Base-by-base conservation (phyloP, 2,797 vertebrate genomes). In the Sparidentex hasta region DNA sequence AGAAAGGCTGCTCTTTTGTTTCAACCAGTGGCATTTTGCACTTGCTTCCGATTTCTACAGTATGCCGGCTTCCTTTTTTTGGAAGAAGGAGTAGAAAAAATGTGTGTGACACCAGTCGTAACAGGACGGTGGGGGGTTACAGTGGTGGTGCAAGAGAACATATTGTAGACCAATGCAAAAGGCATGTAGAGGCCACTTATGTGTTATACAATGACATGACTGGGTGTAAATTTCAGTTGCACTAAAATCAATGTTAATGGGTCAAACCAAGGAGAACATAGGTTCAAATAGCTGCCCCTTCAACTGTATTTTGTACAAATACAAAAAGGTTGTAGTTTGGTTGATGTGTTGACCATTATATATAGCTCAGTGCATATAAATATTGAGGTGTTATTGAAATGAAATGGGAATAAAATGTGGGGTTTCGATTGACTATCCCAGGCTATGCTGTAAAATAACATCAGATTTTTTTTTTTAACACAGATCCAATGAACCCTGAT, bases 1-100 rank as follows among this genome's bases (percentile, higher is more conserved):
- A 43, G 18, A 67, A 68, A 68, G 54, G 59, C 41, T 3, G 29
- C 18, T 63, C 58, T 61, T 71, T 62, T 44, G 16, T 25, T n/a
- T 47, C 29, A 13, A 47, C 6, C 47, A 46, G 12, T 2, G 9
- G 23, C 5, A 62, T 54, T 44, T 48, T 63, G n/a, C 20, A 6
- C 13, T n/a, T 55, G 16, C 33, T 17, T 43, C 25, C 25, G 6
- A 18, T 4, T 46, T 21, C 21, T 33, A 54, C 11, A 70, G 11
- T 57, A 5, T 11, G 23, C 20, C 17, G 23, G 6, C 25, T 57
- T 41, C 46, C 13, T 77, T 67, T 29, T 13, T 12, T 20, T n/a
- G 17, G 4, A 23, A 43, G 27, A 65, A 11, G 55, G 18, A 70
- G 54, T 23, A 55, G 5, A 46, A 52, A 33, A 33, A 33, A 55